Percentiles rank a stretch among this genome's conserved stretches.
phyloP scores from a whole-genome alignment of 2,113 vertebrate species.

The Ibidorhyncha struthersii region DNA sequence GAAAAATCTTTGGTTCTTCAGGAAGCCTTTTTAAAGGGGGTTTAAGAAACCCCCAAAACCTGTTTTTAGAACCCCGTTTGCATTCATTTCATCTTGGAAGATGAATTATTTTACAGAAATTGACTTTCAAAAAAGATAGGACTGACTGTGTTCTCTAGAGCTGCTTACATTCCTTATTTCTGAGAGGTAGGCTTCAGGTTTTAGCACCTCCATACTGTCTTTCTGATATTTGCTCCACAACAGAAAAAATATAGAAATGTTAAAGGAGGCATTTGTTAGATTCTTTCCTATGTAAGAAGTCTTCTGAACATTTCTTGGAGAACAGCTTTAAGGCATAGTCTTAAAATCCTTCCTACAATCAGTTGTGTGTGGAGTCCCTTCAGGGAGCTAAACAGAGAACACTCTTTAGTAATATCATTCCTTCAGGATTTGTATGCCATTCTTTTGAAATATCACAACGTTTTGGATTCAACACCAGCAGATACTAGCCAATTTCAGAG shows the following conservation, averaged over 20 bases:
- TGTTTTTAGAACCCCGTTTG: neutral
- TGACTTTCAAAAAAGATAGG: neutral
- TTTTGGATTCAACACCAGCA: neutral
- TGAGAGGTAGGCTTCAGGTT: neutral
- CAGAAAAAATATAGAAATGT: neutral
- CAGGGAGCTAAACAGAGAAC: neutral
- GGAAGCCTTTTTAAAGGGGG: neutral
- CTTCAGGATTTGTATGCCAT: neutral
- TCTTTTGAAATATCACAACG: neutral
- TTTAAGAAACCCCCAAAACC: neutral
- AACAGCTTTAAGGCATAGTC: neutral
- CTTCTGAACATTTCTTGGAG: neutral
- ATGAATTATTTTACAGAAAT: neutral
- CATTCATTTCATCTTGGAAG: neutral
- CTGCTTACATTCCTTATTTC: neutral
- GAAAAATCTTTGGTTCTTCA: neutral
- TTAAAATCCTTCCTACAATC: neutral
- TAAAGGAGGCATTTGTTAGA: neutral
- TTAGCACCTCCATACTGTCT: neutral
- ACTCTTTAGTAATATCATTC: neutral
- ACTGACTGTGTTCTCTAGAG: neutral
- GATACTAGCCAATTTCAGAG: neutral
- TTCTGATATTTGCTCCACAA: neutral
- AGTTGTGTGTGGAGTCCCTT: neutral
- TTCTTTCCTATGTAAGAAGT: neutral